phyloP scores from a whole-genome alignment of 2,888 invertebrate genomes.

The Camptogramma bilineatum region DNA sequence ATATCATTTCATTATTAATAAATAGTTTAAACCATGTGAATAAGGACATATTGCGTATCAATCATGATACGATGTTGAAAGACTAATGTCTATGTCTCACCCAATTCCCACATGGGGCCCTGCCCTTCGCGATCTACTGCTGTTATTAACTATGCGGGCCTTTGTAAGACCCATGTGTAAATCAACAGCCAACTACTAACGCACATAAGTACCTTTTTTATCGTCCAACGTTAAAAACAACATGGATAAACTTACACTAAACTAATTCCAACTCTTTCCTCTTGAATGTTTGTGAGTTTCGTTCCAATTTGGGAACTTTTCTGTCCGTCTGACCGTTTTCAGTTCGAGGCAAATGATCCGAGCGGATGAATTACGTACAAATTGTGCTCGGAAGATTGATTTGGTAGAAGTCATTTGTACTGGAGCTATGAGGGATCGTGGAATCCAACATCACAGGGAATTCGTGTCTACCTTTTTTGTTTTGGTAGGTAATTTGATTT shows the following conservation, averaged over 20 bases:
- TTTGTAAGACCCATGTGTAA: conserved; percentile 10
- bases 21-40: not conserved
- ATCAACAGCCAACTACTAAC: not conserved
- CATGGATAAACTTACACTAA: conserved; percentile 35
- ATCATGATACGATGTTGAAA: conserved; percentile 24
- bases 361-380: conserved; percentile 28
- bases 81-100: conserved; percentile 25
- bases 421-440: conserved; percentile 1
- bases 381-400: conserved; percentile 32
- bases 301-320: conserved; percentile 31
- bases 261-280: conserved; percentile 46
- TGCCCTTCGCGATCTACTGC: conserved; percentile 18
- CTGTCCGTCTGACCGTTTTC: conserved; percentile 27
- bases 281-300: conserved; percentile 31
- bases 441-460: not conserved
- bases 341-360: conserved; percentile 32
- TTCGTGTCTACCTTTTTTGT: not conserved
- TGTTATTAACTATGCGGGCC: conserved; percentile 24
- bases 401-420: conserved; percentile 12
- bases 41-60: conserved; percentile 18
- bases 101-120: conserved; percentile 29
- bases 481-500: not conserved
- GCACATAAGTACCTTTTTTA: too few species aligned
- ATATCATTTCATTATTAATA: not conserved
- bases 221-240: conserved; percentile 32